phyloP scores from a whole-genome alignment of 2,113 vertebrate species.

The Acanthisitta chloris region DNA sequence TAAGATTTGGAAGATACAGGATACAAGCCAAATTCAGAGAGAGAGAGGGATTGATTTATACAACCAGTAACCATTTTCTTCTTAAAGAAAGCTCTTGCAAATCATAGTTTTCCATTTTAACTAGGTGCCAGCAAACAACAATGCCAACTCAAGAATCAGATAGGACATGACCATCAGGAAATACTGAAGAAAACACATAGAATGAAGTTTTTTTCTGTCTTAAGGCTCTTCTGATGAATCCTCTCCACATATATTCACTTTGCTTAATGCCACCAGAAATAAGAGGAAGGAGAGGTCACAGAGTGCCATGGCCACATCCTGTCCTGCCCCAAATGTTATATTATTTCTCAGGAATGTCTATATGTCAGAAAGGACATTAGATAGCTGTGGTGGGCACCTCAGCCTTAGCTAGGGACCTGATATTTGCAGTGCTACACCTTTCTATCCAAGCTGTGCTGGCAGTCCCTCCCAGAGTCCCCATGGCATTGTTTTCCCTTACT shows the following conservation, averaged over 20 bases:
- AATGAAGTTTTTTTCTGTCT: background rate
- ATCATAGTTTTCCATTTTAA: background rate
- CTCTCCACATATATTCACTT: background rate
- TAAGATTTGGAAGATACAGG: background rate
- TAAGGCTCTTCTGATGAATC: background rate
- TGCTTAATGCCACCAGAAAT: background rate
- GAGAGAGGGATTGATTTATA: background rate
- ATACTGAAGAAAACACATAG: background rate
- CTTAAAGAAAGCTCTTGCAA: background rate
- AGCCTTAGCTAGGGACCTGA: background rate
- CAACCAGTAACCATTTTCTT: background rate
- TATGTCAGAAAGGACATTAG: background rate
- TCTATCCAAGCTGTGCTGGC: background rate
- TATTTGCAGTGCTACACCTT: background rate
- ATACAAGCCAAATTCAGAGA: background rate
- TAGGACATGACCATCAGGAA: background rate
- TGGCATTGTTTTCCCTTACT: rapidly evolving
- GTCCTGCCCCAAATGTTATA: background rate
- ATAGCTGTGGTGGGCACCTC: background rate
- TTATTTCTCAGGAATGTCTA: rapidly evolving
- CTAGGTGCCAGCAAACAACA: background rate
- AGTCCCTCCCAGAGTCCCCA: background rate
- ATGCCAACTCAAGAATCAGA: background rate
- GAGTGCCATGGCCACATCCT: background rate
- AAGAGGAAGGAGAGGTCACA: background rate